These are phyloP conservation scores for Lampropteryx suffumata DNA, from an alignment of 2,888 invertebrate species.

Conservation along the genomic window DNA sequence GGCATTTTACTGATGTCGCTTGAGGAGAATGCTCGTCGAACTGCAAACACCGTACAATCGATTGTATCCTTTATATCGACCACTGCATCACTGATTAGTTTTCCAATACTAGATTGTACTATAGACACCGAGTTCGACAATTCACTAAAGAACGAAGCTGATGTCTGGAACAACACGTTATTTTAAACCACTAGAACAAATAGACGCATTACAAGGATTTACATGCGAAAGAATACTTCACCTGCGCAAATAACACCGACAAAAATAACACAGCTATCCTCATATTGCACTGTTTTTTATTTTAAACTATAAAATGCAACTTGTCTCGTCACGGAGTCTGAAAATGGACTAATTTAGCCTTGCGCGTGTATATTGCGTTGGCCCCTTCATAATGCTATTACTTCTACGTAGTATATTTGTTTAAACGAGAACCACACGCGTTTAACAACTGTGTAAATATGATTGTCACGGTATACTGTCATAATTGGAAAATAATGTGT, in stretches of 20 bases:
- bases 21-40: conserved; percentile 48
- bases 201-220: too few relatives aligned
- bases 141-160: conserved; percentile 56
- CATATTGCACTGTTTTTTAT: conserved; percentile 11
- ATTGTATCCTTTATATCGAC: conserved; percentile 63
- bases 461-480: neutral
- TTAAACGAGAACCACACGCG: conserved; percentile 45
- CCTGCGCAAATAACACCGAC: conserved; percentile 45
- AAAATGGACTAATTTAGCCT: conserved; percentile 32
- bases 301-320: conserved; percentile 15
- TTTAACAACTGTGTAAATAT: conserved; percentile 49
- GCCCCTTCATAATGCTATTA: conserved; percentile 2
- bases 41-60: conserved; percentile 64
- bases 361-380: conserved; percentile 3
- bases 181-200: neutral
- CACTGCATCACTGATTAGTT: conserved; percentile 60
- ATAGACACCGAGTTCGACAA: conserved; percentile 54
- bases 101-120: conserved; percentile 58
- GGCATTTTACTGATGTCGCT: conserved; percentile 30
- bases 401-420: conserved; percentile 43
- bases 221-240: conserved; percentile 30
- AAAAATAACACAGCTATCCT: conserved; percentile 42
- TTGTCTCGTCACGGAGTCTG: conserved; percentile 30
- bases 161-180: conserved; percentile 51
- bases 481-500: conserved; percentile 31